phyloP scores from a whole-genome alignment of 2,797 vertebrate species.

The Scolopax rusticola region DNA sequence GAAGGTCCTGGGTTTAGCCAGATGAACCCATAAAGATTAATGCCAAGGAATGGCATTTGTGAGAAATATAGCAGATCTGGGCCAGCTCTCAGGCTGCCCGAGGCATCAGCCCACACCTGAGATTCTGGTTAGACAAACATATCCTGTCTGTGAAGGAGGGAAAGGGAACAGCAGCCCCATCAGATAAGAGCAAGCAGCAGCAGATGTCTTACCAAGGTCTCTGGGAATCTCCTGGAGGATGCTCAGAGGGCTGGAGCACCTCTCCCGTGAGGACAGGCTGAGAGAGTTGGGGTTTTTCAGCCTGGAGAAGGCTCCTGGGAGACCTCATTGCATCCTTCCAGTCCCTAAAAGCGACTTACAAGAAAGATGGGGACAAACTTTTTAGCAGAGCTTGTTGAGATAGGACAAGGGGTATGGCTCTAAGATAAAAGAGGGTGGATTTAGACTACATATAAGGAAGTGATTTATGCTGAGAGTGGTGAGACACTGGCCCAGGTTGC shows the following conservation, averaged over 20 bases:
- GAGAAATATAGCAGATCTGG: not conserved
- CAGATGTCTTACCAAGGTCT: not conserved
- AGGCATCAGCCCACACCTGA: not conserved
- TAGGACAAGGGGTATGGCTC: not conserved
- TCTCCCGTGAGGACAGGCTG: not conserved
- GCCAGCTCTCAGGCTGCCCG: not conserved
- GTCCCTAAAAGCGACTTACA: not conserved
- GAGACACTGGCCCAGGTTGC: not conserved
- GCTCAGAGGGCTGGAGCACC: not conserved
- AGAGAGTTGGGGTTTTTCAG: not conserved
- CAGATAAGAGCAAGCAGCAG: not conserved
- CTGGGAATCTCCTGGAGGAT: not conserved
- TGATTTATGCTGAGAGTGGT: not conserved
- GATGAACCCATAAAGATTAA: not conserved
- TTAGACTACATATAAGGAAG: not conserved
- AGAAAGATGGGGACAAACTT: not conserved
- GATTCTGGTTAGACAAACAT: slow-evolving; percentile 58
- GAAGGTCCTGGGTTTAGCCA: not conserved
- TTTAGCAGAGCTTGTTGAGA: not conserved
- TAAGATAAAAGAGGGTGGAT: not conserved
- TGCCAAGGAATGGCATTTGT: not conserved
- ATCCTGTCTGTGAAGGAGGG: slow-evolving; percentile 35
- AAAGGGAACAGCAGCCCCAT: not conserved
- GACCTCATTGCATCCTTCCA: not conserved
- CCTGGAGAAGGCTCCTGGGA: not conserved